phyloP scores from a whole-genome alignment of 1,140 invertebrate genomes.

The Marisa cornuarietis region DNA sequence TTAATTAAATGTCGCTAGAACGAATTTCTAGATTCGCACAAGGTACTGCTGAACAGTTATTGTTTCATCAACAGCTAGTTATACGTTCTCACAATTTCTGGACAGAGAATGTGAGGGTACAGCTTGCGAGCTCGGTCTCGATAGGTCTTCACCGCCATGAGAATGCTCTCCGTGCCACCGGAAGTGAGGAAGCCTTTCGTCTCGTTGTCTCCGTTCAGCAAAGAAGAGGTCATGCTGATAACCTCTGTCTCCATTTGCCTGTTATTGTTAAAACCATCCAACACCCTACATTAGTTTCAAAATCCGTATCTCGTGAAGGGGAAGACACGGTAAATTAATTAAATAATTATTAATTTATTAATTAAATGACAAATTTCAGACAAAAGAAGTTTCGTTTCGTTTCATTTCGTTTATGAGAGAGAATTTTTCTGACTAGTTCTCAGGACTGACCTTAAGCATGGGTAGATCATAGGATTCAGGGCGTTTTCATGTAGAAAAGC shows the following conservation, averaged over 20 bases:
- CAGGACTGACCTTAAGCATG: constrained; percentile 52
- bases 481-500: constrained; percentile 63
- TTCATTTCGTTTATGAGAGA: not conserved
- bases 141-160: constrained; percentile 96
- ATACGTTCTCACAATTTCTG: constrained; percentile 78
- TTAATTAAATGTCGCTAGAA: no score
- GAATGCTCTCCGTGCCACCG: constrained; percentile 96
- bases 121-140: constrained; percentile 50
- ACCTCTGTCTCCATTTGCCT: constrained; percentile 85
- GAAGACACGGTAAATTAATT: no score
- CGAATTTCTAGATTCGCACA: no score
- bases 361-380: no score
- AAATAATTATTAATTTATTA: no score
- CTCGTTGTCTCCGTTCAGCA: constrained; percentile 87
- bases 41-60: no score
- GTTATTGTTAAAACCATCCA: constrained; percentile 28
- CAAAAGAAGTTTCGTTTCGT: constrained; percentile 8
- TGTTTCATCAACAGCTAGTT: not conserved
- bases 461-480: constrained; percentile 59
- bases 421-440: not conserved
- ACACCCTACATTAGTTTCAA: no score
- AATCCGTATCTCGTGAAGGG: no score
- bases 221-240: constrained; percentile 82
- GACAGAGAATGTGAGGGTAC: constrained; percentile 73
- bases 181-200: constrained; percentile 94